Percentiles rank a stretch among this genome's conserved stretches.
Evolutionary conservation across 2,797 vertebrate genomes (phyloP).

Genomic region (Gallinago stenura): DNA sequence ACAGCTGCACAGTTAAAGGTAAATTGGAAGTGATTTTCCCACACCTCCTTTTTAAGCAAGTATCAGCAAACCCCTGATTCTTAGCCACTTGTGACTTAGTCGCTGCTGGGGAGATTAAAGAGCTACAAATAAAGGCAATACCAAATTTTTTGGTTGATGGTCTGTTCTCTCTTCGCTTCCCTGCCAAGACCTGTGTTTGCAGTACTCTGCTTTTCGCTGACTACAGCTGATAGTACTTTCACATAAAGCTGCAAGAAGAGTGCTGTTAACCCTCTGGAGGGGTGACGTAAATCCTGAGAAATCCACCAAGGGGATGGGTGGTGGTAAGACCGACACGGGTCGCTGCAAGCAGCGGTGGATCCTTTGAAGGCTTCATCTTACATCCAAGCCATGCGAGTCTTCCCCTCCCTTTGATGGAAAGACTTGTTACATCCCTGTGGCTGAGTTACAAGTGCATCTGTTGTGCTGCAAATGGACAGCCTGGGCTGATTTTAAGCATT

Average conservation of each 20-base stretch:
- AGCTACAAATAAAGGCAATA: neutral
- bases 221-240: neutral
- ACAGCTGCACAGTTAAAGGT: conserved; percentile 15
- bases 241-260: neutral
- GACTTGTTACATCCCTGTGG: neutral
- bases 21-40: neutral
- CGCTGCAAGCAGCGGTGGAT: neutral
- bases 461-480: neutral
- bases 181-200: conserved; percentile 26
- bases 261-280: neutral
- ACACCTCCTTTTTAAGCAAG: neutral
- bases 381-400: neutral
- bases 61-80: neutral
- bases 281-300: conserved; percentile 3
- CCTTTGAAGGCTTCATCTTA: conserved; percentile 15
- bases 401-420: neutral
- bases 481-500: neutral
- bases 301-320: conserved; percentile 38
- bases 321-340: neutral
- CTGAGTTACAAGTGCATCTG: neutral
- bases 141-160: neutral
- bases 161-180: neutral
- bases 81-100: neutral
- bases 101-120: neutral
- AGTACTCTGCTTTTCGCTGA: neutral